Base-by-base conservation (phyloP, 2,888 invertebrate species). In the Callinectes sapidus region DNA sequence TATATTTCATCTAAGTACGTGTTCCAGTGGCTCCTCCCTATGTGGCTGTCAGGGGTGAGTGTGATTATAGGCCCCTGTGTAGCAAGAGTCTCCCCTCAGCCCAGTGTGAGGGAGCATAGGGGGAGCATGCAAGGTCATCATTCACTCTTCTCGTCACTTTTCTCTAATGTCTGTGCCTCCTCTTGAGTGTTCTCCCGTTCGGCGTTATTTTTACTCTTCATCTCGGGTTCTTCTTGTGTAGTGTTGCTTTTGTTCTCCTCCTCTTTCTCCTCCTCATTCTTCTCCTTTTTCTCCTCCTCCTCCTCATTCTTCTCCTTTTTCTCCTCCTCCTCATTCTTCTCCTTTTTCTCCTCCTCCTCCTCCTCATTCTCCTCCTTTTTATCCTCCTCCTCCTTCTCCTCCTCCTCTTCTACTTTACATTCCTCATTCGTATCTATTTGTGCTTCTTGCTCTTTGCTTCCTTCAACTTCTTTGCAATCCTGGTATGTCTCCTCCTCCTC, bases 1-100 rank as follows among this genome's bases (percentile, higher is more conserved):
- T 71, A 71, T 71, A 71, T n/a, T 71, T 71, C 55, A 71, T 71
- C 71, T 71, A n/a, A 71, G 28, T 71, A 28, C n/a, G 28, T 71
- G 6, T 28, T 71, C 1, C 23, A 28, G 13, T 28, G n/a, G n/a
- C 71, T 71, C 71, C 71, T 71, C 61, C 61, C 71, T 71, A 28
- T 71, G 23, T 28, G 1, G 5, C 2, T 71, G 28, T 28, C 28
- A 10, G 61, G 61, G 61, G 23, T 5, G 13, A 23, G 61, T 61
- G 23, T 61, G 61, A 23, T 16, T 61, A 61, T 61, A 23, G 3
- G 61, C 3, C 61, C 23, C 61, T 2, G 2, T 23, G 23, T 23
- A 23, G 61, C 61, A 71, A 28, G 71, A n/a, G 28, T 71, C 61
- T 0, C 10, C 10, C 28, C 10, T 71, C 71, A 6, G 13, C 28